Evolutionary conservation across 2,797 vertebrate genomes (phyloP), one percentile per base, ranked within the genome.

Genomic region (Trachurus trachurus): DNA sequence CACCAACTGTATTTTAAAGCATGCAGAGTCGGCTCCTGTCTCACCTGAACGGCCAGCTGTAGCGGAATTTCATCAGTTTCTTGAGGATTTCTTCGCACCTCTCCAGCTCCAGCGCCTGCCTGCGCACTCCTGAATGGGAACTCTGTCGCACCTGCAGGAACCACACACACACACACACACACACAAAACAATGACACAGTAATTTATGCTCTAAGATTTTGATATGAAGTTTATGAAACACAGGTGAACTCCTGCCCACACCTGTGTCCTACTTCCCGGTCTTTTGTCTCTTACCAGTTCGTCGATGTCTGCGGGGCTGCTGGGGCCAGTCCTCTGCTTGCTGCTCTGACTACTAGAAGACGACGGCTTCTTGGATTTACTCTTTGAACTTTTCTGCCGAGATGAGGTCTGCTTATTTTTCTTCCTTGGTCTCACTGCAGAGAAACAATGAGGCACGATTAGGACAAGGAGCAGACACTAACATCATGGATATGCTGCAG

Each of bases 31-130:
- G 8, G 56, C 26, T 16, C 6, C 9, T 10, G 4, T 42, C 95
- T 93, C 91, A 99, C 98, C 98, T 97, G 95, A 99, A 99, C 34
- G 98, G 98, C 98, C 98, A 99, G 89, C 98, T 99, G 91, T 96
- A 96, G 74, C 98, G 96, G 87, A 96, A 99, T 77, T 98, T 98
- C n/a, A 95, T 89, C 49, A 99, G 90, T 84, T 99, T 99, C 86
- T 95, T 94, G 39, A 99, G 95, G 82, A 99, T 97, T 66, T 99
- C 98, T 82, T 98, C 97, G 44, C 98, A 99, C 76, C 96, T 97
- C 93, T 98, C 97, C 82, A 99, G 71, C 88, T 99, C 98, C 2
- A 96, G 85, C 60, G 69, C 95, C 81, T 98, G 96, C 82, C 95
- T 94, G 89, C 88, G 95, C 73, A 1, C 92, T 81, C 49, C 94